Evolutionary conservation across 1,140 invertebrate genomes (phyloP), one percentile per base, ranked within the genome.

Genomic region (Meteorus sp.): DNA sequence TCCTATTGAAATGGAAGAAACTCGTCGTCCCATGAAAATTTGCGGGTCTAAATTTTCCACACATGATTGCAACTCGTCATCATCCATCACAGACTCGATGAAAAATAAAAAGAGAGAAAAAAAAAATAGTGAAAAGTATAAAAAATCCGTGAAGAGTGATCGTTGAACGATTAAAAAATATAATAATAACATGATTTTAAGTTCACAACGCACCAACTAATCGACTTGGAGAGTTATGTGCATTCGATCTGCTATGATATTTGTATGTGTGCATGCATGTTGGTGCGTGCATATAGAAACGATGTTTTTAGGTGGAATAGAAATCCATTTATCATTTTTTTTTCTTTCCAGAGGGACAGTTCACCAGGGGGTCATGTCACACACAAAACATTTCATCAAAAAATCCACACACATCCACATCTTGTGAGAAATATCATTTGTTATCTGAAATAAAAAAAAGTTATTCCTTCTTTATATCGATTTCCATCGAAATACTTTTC

Each of bases 81-180:
- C 71, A 78, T 79, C 74, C 59, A 79, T 79, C 77, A 79, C 72
- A n/a, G n/a, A n/a, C n/a, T n/a, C n/a, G n/a, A n/a, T n/a, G n/a
- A n/a, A n/a, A n/a, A n/a, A n/a, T n/a, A 67, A 11, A 3, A 3
- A 11, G 37, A 41, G 37, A 37, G 15, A 39, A 39, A 39, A 3
- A 57, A 31, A 17, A n/a, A n/a, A n/a, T n/a, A n/a, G n/a, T n/a
- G n/a, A n/a, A n/a, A n/a, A n/a, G n/a, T n/a, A n/a, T 6, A 20
- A 27, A 33, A 51, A 22, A 17, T 8, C 33, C 47, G 59, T 39
- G 15, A 27, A 48, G 62, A 60, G 64, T 58, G 56, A 59, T 62
- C 59, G 63, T 57, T 61, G 56, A 55, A 55, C 50, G 60, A 45
- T 61, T 58, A 66, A 63, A 61, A 65, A 57, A 17, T 23, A 45